Conservation (phyloP, 1,140 invertebrate species). For the Arion vulgaris region DNA sequence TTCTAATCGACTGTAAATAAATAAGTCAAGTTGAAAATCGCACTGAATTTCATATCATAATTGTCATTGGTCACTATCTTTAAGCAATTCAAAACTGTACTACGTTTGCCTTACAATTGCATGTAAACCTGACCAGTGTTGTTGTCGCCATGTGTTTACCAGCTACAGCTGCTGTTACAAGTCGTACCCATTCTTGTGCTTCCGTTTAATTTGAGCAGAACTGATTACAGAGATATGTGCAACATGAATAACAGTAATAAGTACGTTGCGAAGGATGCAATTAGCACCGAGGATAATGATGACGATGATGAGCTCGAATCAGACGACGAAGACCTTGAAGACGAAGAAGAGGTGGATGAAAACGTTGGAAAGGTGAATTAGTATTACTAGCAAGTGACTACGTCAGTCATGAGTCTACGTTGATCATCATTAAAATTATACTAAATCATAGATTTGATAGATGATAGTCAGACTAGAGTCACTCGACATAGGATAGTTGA, state of each 20-base stretch:
- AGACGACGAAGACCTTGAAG: not conserved
- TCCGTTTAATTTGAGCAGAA: not conserved
- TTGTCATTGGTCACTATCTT: too few species aligned
- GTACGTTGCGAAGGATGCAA: not conserved
- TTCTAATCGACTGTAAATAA: not conserved
- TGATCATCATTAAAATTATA: too few species aligned
- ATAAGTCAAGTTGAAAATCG: too few species aligned
- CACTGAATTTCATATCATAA: too few species aligned
- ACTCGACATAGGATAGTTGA: too few species aligned
- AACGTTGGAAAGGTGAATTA: not conserved
- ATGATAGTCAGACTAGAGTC: too few species aligned
- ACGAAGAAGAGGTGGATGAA: conserved; percentile 24
- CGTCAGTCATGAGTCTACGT: too few species aligned
- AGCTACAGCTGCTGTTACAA: not conserved
- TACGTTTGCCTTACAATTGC: not conserved
- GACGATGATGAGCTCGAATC: not conserved
- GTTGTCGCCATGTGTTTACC: conserved; percentile 4
- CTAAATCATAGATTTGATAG: too few species aligned
- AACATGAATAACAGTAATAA: not conserved
- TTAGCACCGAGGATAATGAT: not conserved
- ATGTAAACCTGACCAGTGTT: not conserved
- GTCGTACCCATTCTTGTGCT: not conserved
- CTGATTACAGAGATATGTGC: not conserved
- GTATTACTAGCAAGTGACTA: too few species aligned
- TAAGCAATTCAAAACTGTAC: too few species aligned